Conservation (phyloP, 1,140 invertebrate genomes). For the Anoplolepis gracilipes region DNA sequence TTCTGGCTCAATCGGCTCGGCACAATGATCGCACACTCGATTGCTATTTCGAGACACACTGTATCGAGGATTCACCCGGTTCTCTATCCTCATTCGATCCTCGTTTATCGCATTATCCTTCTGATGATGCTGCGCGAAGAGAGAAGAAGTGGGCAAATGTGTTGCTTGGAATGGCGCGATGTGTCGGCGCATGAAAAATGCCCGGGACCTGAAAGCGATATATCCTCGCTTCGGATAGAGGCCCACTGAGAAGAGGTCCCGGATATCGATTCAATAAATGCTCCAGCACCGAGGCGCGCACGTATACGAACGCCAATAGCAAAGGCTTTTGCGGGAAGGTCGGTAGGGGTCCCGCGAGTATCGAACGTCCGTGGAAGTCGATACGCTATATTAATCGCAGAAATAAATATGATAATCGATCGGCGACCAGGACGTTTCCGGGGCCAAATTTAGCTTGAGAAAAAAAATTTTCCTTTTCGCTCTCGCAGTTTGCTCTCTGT, state of each 20-base stretch:
- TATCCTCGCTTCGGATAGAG: slow-evolving; percentile 59
- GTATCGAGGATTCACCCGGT: not conserved
- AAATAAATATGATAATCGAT: too few relatives aligned
- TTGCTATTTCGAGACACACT: not conserved
- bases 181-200: slow-evolving; percentile 76
- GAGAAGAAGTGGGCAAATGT: slow-evolving; percentile 17
- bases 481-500: not conserved
- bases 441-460: not conserved
- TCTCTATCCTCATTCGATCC: not conserved
- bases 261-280: slow-evolving; percentile 77
- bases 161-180: slow-evolving; percentile 62
- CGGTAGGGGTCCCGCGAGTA: slow-evolving; percentile 1
- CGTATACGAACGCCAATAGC: not conserved
- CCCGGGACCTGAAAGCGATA: slow-evolving; percentile 62
- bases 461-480: not conserved
- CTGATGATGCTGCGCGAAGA: not conserved
- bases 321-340: not conserved
- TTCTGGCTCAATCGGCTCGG: not conserved
- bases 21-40: slow-evolving; percentile 6
- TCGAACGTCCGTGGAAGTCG: slow-evolving; percentile 38
- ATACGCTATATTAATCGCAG: slow-evolving; percentile 71
- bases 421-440: slow-evolving; percentile 56
- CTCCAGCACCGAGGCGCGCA: slow-evolving; percentile 39
- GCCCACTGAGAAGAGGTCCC: slow-evolving; percentile 69
- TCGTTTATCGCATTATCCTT: not conserved